Evolutionary conservation across 2,797 vertebrate genomes (phyloP).

Genomic region (Enteromius thamalakanensis): DNA sequence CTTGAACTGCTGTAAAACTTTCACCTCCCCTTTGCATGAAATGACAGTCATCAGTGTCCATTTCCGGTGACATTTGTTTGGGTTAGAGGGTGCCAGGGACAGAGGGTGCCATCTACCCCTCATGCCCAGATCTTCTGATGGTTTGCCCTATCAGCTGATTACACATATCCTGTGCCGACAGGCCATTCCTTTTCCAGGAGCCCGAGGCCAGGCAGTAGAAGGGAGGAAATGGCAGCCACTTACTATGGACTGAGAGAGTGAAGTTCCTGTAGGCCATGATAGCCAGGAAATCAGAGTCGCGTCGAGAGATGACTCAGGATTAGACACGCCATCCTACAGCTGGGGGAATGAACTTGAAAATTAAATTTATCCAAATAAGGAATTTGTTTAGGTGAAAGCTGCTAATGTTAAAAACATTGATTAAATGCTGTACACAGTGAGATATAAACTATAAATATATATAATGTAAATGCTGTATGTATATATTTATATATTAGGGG

Average conservation of each 20-base stretch:
- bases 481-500: too few relatives aligned
- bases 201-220: conserved; percentile 8
- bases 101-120: conserved; percentile 12
- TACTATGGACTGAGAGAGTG: conserved; percentile 8
- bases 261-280: conserved; percentile 36
- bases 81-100: conserved; percentile 14
- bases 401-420: neutral
- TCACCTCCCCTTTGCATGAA: conserved; percentile 3
- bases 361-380: neutral
- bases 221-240: conserved; percentile 38
- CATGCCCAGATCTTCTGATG: conserved; percentile 5
- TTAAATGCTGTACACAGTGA: neutral
- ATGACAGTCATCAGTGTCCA: neutral
- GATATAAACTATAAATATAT: neutral
- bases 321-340: conserved; percentile 12
- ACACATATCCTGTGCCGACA: conserved; percentile 45
- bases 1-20: conserved; percentile 52
- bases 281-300: conserved; percentile 42
- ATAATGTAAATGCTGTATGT: too few relatives aligned
- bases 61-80: conserved; percentile 37
- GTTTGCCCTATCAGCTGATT: conserved; percentile 34
- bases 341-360: neutral
- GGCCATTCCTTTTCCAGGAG: conserved; percentile 9
- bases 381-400: neutral
- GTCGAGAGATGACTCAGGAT: conserved; percentile 19